These are phyloP conservation scores for Lemur catta DNA, from an alignment of 2,797 vertebrate genomes.

Conservation along the genomic window DNA sequence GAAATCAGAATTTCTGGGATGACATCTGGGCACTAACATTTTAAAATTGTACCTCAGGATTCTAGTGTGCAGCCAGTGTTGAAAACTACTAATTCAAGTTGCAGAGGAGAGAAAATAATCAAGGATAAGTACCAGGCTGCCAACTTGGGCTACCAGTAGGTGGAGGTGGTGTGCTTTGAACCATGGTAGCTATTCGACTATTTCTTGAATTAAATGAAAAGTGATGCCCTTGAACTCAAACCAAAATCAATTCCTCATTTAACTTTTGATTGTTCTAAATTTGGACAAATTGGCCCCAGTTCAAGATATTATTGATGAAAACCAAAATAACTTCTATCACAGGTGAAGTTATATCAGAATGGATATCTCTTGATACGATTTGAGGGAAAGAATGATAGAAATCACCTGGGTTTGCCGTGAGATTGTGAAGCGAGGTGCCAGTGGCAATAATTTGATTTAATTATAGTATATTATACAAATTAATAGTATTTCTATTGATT, in stretches of 20 bases:
- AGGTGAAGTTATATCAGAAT: conserved; percentile 21
- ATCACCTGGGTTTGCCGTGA: background rate
- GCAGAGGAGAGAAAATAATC: background rate
- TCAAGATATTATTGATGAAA: conserved; percentile 8
- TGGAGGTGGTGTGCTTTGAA: background rate
- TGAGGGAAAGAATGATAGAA: conserved; percentile 1
- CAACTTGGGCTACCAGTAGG: background rate
- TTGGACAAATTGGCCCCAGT: background rate
- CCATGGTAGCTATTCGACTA: background rate
- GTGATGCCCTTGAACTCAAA: background rate
- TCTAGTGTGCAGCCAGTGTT: background rate
- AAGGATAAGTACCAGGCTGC: background rate
- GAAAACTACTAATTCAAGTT: background rate
- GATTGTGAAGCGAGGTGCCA: background rate
- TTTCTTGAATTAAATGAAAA: conserved; percentile 41
- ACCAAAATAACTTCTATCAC: conserved; percentile 10
- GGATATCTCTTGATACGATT: background rate
- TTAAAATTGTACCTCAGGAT: background rate
- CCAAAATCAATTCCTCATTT: background rate
- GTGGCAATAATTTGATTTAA: conserved; percentile 24
- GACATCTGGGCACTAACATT: background rate
- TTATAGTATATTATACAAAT: conserved; percentile 4
- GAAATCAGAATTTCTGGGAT: background rate
- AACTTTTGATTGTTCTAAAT: conserved; percentile 15
- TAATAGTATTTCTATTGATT: background rate